A percentile compares a stretch with the other conserved stretches of the same genome.
phyloP scores from a whole-genome alignment of 2,113 vertebrate species.

The Alosa alosa region DNA sequence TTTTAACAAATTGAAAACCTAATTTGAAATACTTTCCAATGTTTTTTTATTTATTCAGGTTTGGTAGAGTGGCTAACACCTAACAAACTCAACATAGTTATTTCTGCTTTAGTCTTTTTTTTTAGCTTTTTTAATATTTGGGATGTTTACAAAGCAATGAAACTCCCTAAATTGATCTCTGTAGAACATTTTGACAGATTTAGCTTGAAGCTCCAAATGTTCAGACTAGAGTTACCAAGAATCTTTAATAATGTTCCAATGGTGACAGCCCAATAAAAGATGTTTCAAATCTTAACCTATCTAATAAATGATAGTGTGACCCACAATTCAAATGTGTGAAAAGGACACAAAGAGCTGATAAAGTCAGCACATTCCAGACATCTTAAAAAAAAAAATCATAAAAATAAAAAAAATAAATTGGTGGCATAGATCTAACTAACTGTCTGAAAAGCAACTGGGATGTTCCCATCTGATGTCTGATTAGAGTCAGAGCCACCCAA shows the following conservation, averaged over 20 bases:
- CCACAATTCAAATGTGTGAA: not conserved
- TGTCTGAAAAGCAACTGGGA: not conserved
- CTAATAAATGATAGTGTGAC: not conserved
- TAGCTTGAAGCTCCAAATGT: not conserved
- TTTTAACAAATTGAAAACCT: too few relatives aligned
- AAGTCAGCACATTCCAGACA: not conserved
- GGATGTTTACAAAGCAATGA: too few relatives aligned
- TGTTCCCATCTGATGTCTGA: constrained; percentile 25
- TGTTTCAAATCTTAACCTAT: not conserved
- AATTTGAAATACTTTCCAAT: too few relatives aligned
- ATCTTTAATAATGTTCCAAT: not conserved
- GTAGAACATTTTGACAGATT: not conserved
- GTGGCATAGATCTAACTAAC: not conserved
- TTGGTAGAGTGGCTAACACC: too few relatives aligned
- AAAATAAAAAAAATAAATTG: not conserved
- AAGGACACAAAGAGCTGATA: not conserved
- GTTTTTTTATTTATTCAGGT: too few relatives aligned
- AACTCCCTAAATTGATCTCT: not conserved
- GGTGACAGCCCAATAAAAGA: not conserved
- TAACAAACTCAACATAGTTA: too few relatives aligned
- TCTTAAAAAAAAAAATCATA: not conserved
- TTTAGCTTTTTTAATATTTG: too few relatives aligned
- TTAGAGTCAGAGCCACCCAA: constrained; percentile 10
- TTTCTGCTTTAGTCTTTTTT: too few relatives aligned
- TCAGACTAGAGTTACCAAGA: not conserved